Evolutionary conservation across 2,113 vertebrate genomes (phyloP), one percentile per base, ranked within the genome.

Genomic region (Xenus cinereus): DNA sequence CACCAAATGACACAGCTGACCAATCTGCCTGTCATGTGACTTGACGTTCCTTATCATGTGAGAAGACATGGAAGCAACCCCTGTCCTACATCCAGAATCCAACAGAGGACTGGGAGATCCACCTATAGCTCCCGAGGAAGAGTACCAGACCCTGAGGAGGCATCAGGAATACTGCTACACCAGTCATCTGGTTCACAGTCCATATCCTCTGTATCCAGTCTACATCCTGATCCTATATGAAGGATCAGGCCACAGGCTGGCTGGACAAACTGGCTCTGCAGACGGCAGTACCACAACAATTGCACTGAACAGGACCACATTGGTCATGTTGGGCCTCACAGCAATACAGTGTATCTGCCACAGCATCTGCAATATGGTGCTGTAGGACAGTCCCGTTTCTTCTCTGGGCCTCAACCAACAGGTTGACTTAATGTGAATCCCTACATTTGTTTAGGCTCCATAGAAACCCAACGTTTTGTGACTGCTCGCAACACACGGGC

Each of bases 21-120:
- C 27, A 39, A 78, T 57, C 35, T 21, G 23, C 32, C 41, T 64
- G 35, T 39, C 0, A 0, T 21, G 53, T 45, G 33, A 79, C 20
- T 19, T 50, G 14, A 74, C 0, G 0, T 28, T 56, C 8, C 24
- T 41, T 21, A 33, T 15, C 30, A 12, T 14, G 17, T 9, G 24
- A 45, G 43, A 84, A 56, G 17, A 45, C 28, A 45, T 4, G 16
- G 28, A 87, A 83, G 28, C 26, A 75, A 43, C 3, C 14, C 3
- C 14, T n/a, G n/a, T 37, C 1, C 0, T 19, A 59, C 0, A 0
- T n/a, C 63, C 45, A 35, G 27, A 81, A 81, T 45, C 57, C 46
- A 89, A 32, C 2, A 66, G 17, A 50, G 32, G 51, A 54, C 45
- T 48, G 33, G 37, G 18, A 71, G 10, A 82, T 60, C 14, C 10